Evolutionary conservation across 2,113 vertebrate species (phyloP).

Genomic region (Ifrita kowaldi): DNA sequence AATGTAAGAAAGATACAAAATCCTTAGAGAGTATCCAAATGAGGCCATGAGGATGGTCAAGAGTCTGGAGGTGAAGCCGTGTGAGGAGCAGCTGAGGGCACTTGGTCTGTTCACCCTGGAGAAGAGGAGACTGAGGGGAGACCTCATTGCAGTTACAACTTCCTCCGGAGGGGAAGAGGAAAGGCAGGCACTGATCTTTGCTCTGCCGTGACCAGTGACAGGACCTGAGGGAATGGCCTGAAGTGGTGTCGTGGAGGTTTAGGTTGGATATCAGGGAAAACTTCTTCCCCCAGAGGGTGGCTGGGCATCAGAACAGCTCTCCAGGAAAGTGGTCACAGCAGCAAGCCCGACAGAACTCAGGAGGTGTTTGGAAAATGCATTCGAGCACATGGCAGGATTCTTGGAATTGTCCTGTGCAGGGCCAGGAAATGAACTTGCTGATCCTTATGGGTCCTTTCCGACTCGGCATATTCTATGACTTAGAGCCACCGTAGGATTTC

Average conservation of each 20-base stretch:
- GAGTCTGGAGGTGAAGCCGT: background rate
- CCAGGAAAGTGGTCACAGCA: background rate
- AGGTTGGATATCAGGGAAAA: background rate
- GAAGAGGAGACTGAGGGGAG: background rate
- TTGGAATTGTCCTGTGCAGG: background rate
- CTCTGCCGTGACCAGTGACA: background rate
- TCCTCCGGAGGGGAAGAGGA: rapidly evolving
- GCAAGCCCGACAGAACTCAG: background rate
- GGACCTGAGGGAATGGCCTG: rapidly evolving
- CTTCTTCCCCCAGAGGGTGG: background rate
- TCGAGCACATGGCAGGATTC: background rate
- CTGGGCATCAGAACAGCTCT: background rate
- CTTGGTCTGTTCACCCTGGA: background rate
- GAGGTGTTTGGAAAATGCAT: background rate
- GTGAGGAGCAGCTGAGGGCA: background rate
- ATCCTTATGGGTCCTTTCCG: background rate
- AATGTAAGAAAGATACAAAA: background rate
- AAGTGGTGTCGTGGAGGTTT: rapidly evolving
- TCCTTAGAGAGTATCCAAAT: background rate
- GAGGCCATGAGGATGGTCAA: rapidly evolving
- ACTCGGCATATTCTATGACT: no score
- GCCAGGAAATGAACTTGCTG: background rate
- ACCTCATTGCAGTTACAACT: background rate
- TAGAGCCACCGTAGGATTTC: rapidly evolving
- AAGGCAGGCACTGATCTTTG: rapidly evolving